Conservation (phyloP, 1,140 invertebrate genomes). For the Uloborus diversus region DNA sequence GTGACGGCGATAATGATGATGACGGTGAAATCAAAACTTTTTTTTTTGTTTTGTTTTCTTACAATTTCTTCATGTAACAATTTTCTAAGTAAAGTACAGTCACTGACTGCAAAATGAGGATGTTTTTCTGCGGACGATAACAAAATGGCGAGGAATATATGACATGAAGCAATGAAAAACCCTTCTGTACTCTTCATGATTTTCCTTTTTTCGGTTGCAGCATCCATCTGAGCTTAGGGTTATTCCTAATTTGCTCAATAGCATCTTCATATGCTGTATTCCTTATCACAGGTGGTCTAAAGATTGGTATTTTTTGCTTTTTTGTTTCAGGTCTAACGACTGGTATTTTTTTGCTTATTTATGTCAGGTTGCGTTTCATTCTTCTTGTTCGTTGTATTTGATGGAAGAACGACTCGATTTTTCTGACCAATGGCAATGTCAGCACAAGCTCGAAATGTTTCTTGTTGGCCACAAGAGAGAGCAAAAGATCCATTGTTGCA, state of each 20-base stretch:
- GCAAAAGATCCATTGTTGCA: constrained; percentile 69
- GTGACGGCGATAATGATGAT: too few species aligned
- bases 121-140: too few species aligned
- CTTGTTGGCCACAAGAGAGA: constrained; percentile 84
- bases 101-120: too few species aligned
- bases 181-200: too few species aligned
- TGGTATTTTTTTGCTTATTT: too few species aligned
- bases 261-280: constrained; percentile 18
- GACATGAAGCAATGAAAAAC: too few species aligned
- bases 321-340: constrained; percentile 4
- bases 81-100: too few species aligned
- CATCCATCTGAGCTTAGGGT: constrained; percentile 40
- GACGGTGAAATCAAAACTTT: too few species aligned
- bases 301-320: background rate
- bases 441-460: constrained; percentile 86
- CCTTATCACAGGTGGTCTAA: background rate
- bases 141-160: too few species aligned
- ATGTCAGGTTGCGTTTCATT: background rate
- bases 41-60: too few species aligned
- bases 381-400: background rate
- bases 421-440: constrained; percentile 78
- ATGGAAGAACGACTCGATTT: constrained; percentile 52
- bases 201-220: constrained; percentile 3
- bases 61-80: too few species aligned
- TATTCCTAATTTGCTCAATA: constrained; percentile 8